A percentile compares a stretch with the other conserved stretches of the same genome.
These are phyloP conservation scores for Heterochromis multidens DNA, from an alignment of 2,113 vertebrate genomes.

Conservation along the genomic window DNA sequence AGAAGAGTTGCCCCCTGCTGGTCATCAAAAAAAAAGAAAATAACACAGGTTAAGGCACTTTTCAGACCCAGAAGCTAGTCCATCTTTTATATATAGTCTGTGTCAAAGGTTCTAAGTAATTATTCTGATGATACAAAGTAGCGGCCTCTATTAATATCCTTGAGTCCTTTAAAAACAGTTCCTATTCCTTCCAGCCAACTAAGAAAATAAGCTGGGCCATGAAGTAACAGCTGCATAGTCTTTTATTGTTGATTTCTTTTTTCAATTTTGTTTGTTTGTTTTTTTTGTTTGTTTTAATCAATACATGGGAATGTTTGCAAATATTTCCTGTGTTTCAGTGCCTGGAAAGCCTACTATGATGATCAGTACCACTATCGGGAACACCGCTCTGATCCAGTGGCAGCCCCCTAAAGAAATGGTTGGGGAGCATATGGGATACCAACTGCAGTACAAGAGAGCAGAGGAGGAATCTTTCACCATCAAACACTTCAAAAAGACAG, in stretches of 20 bases:
- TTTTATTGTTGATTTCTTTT: background rate
- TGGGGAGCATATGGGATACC: slow-evolving; percentile 90
- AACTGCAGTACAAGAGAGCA: slow-evolving; percentile 85
- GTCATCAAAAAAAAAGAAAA: background rate
- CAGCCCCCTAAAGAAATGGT: slow-evolving; percentile 93
- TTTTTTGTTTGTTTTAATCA: background rate
- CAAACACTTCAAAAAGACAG: slow-evolving; percentile 85
- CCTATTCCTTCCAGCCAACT: accelerated
- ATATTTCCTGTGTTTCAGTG: slow-evolving; percentile 70
- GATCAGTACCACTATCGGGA: slow-evolving; percentile 95
- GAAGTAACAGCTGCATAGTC: too few species aligned
- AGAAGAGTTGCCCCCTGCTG: background rate
- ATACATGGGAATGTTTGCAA: background rate
- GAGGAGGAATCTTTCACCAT: slow-evolving; percentile 85
- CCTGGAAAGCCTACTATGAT: slow-evolving; percentile 94
- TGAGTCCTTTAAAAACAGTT: background rate
- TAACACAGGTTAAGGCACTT: background rate
- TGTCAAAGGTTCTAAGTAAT: too few species aligned
- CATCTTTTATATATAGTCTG: background rate
- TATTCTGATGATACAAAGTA: background rate
- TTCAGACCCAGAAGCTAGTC: accelerated
- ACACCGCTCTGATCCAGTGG: slow-evolving; percentile 97
- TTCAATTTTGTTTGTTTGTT: too few species aligned
- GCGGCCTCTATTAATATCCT: background rate
- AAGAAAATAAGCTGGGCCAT: accelerated